Base-by-base conservation (phyloP, 2,888 invertebrate genomes). In the Octodonta nipae region DNA sequence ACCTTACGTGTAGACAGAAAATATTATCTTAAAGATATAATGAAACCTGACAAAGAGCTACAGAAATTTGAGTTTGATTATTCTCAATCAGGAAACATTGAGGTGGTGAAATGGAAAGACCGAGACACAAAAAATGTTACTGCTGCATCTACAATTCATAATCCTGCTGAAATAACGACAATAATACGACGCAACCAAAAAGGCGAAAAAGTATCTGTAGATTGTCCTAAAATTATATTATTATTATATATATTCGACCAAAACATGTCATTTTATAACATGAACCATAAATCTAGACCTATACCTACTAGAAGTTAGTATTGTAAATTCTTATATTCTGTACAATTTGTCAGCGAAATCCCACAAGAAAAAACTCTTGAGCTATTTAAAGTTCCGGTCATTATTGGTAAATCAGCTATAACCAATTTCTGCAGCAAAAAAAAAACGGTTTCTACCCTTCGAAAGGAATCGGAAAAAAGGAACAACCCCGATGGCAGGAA, bases 91-190 rank as follows among this genome's bases (percentile, higher is more conserved):
- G 15, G 17, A 10, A 20, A 33, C 14, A 33, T 35, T 28, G 32
- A 29, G 22, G 7, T n/a, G n/a, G n/a, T n/a, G n/a, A n/a, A n/a
- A n/a, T 35, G 32, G 32, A 35, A 35, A 32, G 35, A 35, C 26
- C n/a, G 35, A 17, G 31, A 13, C 8, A 35, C 13, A 27, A 35
- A 31, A 28, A 32, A 27, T 29, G 35, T 35, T 7, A 30, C 26
- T 22, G 22, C 22, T 35, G 35, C 32, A 26, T 35, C 32, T 7
- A 37, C 37, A 8, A 31, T 37, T 31, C 34, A 34, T 30, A 20
- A 10, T 3, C 26, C 26, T 8, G 5, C 5, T 17, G 6, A 17
- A 5, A 17, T 5, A 17, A n/a, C n/a, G n/a, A 35, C 27, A 13
- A 13, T 35, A 8, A 20, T 10, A 7, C 11, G 34, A 28, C 8